These are phyloP conservation scores for Hyposoter didymator DNA, from an alignment of 2,888 invertebrate species.

Conservation along the genomic window DNA sequence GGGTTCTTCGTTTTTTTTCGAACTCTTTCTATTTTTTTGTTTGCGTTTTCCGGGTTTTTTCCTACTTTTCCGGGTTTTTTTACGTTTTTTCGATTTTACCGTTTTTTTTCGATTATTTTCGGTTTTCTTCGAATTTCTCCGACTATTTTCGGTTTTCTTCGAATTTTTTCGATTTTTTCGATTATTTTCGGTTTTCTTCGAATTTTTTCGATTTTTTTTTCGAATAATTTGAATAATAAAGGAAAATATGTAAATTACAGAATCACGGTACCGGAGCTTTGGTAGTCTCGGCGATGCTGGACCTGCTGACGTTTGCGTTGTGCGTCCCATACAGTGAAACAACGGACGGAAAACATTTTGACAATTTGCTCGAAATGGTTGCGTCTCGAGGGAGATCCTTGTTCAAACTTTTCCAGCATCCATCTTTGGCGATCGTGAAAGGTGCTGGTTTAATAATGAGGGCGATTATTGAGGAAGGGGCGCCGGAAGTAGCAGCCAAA, in stretches of 20 bases:
- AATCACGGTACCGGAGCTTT: constrained; percentile 96
- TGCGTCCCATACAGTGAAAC: constrained; percentile 99
- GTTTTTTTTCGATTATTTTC: too few species aligned
- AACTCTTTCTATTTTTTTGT: background rate
- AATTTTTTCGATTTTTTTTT: background rate
- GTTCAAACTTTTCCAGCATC: constrained; percentile 97
- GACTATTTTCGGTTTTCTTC: too few species aligned
- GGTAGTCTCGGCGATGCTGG: constrained; percentile 98
- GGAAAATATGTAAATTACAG: constrained; percentile 85
- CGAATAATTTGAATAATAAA: background rate
- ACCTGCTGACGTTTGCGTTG: constrained; percentile 98
- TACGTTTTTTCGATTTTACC: background rate
- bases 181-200: too few species aligned
- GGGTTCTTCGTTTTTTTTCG: background rate
- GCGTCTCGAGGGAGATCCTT: constrained; percentile 95
- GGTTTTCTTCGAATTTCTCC: too few species aligned
- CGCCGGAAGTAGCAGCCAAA: constrained; percentile 94
- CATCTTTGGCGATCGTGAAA: constrained; percentile 98
- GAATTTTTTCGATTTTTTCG: too few species aligned
- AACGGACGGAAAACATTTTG: constrained; percentile 98
- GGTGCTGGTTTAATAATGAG: constrained; percentile 99
- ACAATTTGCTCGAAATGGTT: constrained; percentile 96
- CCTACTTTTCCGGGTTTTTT: background rate
- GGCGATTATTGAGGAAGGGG: constrained; percentile 98
- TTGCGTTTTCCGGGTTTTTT: background rate